A percentile compares a stretch with the other conserved stretches of the same genome.
Evolutionary conservation across 2,888 invertebrate genomes (phyloP).

Genomic region (Julus scandinavius): DNA sequence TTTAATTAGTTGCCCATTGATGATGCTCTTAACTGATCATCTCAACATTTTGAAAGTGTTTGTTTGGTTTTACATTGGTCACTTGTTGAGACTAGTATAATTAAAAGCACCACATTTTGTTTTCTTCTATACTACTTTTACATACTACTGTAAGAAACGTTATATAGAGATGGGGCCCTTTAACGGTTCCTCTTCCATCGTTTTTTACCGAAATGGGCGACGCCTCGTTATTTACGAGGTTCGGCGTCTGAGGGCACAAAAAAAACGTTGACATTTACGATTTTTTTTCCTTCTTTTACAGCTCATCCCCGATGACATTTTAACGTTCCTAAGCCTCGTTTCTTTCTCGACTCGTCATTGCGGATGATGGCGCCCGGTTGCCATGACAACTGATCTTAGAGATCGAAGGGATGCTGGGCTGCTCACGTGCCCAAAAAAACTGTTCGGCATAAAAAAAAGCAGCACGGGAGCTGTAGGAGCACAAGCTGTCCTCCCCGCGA

Average conservation of each 20-base stretch:
- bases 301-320: constrained; percentile 19
- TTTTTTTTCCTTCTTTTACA: not conserved
- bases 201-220: not conserved
- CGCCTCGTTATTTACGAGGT: constrained; percentile 3
- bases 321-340: not conserved
- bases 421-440: not conserved
- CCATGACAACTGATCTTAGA: not conserved
- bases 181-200: not conserved
- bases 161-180: not conserved
- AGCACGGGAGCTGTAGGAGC: not conserved
- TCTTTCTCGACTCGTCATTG: constrained; percentile 1
- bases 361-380: constrained; percentile 11
- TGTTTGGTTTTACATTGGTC: too few relatives aligned
- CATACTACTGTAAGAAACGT: not conserved
- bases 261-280: not conserved
- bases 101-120: too few relatives aligned
- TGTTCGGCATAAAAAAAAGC: not conserved
- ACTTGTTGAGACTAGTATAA: too few relatives aligned
- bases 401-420: constrained; percentile 42
- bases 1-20: too few relatives aligned
- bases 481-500: not conserved
- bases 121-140: too few relatives aligned
- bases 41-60: too few relatives aligned
- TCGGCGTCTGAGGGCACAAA: not conserved
- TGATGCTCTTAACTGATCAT: too few relatives aligned